Conservation (phyloP, 2,113 vertebrate genomes). For the Chaenogobius annularis region DNA sequence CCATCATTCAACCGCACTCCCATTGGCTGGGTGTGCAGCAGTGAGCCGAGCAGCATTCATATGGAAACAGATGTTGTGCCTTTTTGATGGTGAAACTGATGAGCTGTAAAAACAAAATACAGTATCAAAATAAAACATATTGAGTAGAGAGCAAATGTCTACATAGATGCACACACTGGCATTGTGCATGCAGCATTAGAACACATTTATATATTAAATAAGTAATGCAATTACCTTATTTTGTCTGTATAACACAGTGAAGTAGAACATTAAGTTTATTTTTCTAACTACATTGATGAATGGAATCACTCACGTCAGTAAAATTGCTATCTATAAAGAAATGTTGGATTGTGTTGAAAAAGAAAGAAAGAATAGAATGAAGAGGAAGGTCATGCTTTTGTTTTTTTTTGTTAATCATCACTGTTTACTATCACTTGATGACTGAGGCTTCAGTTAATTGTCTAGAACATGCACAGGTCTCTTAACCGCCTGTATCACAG, state of each 20-base stretch:
- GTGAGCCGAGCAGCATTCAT: slow-evolving; percentile 83
- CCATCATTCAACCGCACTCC: slow-evolving; percentile 98
- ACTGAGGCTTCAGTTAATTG: neutral
- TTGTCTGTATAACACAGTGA: slow-evolving; percentile 11
- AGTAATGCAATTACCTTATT: slow-evolving; percentile 24
- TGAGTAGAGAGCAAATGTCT: slow-evolving; percentile 31
- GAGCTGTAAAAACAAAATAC: slow-evolving; percentile 83
- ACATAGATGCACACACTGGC: slow-evolving; percentile 23
- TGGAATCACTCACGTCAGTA: slow-evolving; percentile 15
- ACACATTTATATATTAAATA: slow-evolving; percentile 35
- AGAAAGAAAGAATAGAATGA: slow-evolving; percentile 34
- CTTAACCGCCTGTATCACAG: slow-evolving; percentile 11
- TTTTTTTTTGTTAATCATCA: slow-evolving; percentile 27
- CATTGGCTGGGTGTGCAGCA: slow-evolving; percentile 91
- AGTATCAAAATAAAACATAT: slow-evolving; percentile 3
- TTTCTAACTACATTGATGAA: slow-evolving; percentile 11
- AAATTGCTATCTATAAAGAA: slow-evolving; percentile 15
- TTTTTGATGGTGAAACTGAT: slow-evolving; percentile 91
- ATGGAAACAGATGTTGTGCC: slow-evolving; percentile 83
- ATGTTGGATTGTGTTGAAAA: slow-evolving; percentile 23
- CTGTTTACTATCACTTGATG: slow-evolving; percentile 20
- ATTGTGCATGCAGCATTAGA: slow-evolving; percentile 21
- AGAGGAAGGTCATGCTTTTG: slow-evolving; percentile 14
- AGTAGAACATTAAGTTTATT: slow-evolving; percentile 29
- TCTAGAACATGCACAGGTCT: slow-evolving; percentile 35